Conservation (phyloP, 2,888 invertebrate genomes). For the Pseudococcus longispinus region DNA sequence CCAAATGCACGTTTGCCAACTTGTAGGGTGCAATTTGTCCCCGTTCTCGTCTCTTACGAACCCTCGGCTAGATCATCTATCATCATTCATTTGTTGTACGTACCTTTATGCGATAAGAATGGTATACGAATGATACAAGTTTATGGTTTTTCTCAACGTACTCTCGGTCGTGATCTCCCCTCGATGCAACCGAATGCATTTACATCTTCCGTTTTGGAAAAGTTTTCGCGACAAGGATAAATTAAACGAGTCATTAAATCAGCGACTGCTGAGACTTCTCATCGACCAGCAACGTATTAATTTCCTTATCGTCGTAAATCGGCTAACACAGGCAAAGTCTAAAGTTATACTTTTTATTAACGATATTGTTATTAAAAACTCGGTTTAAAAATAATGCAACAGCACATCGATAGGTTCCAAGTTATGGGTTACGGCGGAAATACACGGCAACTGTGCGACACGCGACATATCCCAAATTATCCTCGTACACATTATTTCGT, state of each 20-base stretch:
- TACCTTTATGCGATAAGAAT: no score
- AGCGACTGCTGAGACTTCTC: not conserved
- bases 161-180: not conserved
- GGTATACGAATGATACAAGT: not conserved
- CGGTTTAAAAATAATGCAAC: slow-evolving; percentile 16
- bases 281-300: not conserved
- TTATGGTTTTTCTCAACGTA: not conserved
- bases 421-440: slow-evolving; percentile 10
- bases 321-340: not conserved
- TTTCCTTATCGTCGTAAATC: slow-evolving; percentile 30
- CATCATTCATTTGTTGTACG: no score
- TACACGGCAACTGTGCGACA: slow-evolving; percentile 41
- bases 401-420: slow-evolving; percentile 7
- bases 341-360: slow-evolving; percentile 35
- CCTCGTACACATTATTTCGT: slow-evolving; percentile 19
- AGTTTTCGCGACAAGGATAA: slow-evolving; percentile 3
- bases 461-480: slow-evolving; percentile 50
- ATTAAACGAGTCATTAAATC: slow-evolving; percentile 27
- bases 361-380: slow-evolving; percentile 36
- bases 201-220: slow-evolving; percentile 24
- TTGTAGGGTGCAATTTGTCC: no score
- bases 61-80: no score
- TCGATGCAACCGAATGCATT: not conserved
- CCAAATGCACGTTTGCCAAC: no score
- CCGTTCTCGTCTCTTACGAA: no score